Conservation (phyloP, 2,888 invertebrate genomes). For the Psylliodes chrysocephalus region DNA sequence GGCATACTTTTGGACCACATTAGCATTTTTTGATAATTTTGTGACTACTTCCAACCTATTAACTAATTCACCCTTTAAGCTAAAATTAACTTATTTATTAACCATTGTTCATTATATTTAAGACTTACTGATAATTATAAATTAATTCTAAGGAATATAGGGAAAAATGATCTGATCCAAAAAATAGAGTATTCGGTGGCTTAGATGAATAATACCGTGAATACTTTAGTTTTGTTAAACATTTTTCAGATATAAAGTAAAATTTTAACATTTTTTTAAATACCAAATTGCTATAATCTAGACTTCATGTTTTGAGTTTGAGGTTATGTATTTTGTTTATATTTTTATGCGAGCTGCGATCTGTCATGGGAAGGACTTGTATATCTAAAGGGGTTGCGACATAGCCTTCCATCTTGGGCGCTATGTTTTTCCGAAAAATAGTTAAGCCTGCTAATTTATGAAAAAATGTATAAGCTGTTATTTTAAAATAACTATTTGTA, state of each 20-base stretch:
- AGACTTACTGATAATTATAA: constrained; percentile 73
- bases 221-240: constrained; percentile 1
- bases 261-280: constrained; percentile 1
- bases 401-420: too few relatives aligned
- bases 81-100: constrained; percentile 57
- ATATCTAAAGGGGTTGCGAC: too few relatives aligned
- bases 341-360: too few relatives aligned
- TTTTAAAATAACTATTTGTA: too few relatives aligned
- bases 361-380: too few relatives aligned
- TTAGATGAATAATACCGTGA: constrained; percentile 27
- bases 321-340: background rate
- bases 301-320: background rate
- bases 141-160: constrained; percentile 77
- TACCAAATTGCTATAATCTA: background rate
- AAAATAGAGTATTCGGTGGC: constrained; percentile 78
- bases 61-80: constrained; percentile 67
- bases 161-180: constrained; percentile 88
- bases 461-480: too few relatives aligned
- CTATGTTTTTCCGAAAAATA: too few relatives aligned
- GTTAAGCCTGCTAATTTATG: too few relatives aligned
- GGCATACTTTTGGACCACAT: constrained; percentile 77
- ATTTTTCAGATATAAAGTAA: background rate
- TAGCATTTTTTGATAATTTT: constrained; percentile 70
- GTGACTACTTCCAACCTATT: constrained; percentile 76
- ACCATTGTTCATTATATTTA: background rate